Percentiles rank a stretch among this genome's conserved stretches.
phyloP scores from a whole-genome alignment of 1,140 invertebrate genomes.

The Drosophila tsacasi region DNA sequence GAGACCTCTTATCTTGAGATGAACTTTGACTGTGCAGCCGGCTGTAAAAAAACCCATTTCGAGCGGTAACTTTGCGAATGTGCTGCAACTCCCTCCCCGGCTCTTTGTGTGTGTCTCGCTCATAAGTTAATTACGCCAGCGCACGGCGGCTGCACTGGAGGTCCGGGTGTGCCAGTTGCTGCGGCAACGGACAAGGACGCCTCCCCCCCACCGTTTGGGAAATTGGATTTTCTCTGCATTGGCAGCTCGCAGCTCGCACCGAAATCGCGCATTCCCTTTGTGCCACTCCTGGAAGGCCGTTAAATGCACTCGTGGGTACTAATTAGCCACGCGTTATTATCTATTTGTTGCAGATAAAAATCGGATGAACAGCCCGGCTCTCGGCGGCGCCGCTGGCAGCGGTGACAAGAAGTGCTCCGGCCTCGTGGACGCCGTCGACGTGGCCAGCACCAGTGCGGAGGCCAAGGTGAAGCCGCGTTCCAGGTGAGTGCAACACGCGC shows the following conservation, averaged over 20 bases:
- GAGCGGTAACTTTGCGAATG: slow-evolving; percentile 31
- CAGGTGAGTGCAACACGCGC: slow-evolving; percentile 58
- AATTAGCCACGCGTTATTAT: slow-evolving; percentile 27
- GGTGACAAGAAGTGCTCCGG: slow-evolving; percentile 74
- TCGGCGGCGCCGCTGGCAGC: slow-evolving; percentile 45
- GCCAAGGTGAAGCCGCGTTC: slow-evolving; percentile 79
- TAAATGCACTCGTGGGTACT: slow-evolving; percentile 22
- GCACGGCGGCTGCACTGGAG: slow-evolving; percentile 14
- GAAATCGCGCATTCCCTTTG: slow-evolving; percentile 39
- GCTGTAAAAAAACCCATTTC: slow-evolving; percentile 50
- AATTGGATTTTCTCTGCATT: slow-evolving; percentile 64
- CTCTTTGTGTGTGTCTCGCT: slow-evolving; percentile 22
- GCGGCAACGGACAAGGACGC: slow-evolving; percentile 10
- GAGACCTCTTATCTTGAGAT: slow-evolving; percentile 43
- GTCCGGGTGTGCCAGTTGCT: slow-evolving; percentile 34
- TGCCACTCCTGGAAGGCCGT: slow-evolving; percentile 11
- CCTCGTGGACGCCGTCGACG: slow-evolving; percentile 72
- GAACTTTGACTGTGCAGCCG: slow-evolving; percentile 50
- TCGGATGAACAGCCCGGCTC: slow-evolving; percentile 78
- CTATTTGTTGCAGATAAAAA: slow-evolving; percentile 72
- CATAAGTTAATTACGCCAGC: slow-evolving; percentile 57
- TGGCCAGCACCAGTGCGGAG: slow-evolving; percentile 72
- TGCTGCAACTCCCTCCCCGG: slow-evolving; percentile 18
- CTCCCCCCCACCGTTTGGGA: slow-evolving; percentile 10
- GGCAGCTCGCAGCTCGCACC: slow-evolving; percentile 4